Conservation (phyloP, 2,113 vertebrate genomes). For the Pavo muticus region DNA sequence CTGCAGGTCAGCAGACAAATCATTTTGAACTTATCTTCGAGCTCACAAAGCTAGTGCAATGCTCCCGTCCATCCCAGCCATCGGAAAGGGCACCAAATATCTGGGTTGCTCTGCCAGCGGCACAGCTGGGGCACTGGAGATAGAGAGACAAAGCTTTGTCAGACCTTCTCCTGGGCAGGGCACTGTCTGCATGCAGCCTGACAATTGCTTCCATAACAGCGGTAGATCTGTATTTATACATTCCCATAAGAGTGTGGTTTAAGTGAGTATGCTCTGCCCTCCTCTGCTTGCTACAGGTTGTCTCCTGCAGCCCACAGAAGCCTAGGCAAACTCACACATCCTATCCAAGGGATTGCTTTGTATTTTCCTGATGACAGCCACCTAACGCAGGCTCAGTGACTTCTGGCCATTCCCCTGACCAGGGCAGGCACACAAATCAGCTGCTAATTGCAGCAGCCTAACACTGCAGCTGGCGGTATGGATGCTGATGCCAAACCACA, state of each 20-base stretch:
- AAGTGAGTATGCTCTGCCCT: neutral
- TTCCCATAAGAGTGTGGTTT: neutral
- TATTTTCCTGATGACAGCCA: neutral
- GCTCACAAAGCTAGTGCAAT: neutral
- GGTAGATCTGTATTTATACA: neutral
- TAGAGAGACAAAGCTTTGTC: neutral
- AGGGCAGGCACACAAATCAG: neutral
- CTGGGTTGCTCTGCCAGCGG: neutral
- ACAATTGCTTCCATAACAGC: neutral
- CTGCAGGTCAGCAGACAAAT: neutral
- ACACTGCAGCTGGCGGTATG: neutral
- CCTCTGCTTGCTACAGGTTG: slow-evolving; percentile 12
- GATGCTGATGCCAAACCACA: neutral
- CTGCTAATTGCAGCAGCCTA: neutral
- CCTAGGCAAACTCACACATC: neutral
- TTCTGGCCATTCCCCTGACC: neutral
- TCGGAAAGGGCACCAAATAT: neutral
- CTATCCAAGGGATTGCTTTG: neutral
- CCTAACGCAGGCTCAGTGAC: neutral
- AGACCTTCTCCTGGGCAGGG: neutral
- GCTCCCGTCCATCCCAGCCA: neutral
- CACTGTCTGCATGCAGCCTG: accelerated
- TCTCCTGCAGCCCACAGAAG: neutral
- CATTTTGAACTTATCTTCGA: neutral
- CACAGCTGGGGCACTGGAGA: neutral